Percentiles rank a stretch among this genome's conserved stretches.
phyloP scores from a whole-genome alignment of 2,113 vertebrate species.

The Ageneiosus marmoratus region DNA sequence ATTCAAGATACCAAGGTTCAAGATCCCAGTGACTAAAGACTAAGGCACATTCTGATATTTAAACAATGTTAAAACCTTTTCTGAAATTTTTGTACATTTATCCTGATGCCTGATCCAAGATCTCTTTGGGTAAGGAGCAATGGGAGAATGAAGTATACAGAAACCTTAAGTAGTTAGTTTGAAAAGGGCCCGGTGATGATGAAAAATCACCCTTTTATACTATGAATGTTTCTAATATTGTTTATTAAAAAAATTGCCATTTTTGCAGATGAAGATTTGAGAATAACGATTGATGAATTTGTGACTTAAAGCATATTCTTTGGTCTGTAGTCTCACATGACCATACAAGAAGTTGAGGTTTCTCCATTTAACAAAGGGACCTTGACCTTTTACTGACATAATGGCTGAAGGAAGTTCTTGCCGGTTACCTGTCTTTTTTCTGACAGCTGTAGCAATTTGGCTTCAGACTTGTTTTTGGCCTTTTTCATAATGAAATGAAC shows the following conservation, averaged over 20 bases:
- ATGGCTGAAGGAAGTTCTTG: constrained; percentile 1
- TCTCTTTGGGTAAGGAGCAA: background rate
- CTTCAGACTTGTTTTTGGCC: background rate
- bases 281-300: background rate
- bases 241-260: background rate
- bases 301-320: background rate
- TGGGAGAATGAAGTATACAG: background rate
- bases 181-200: background rate
- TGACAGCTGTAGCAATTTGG: constrained; percentile 8
- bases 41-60: background rate
- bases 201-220: background rate
- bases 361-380: background rate
- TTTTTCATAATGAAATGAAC: background rate
- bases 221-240: background rate
- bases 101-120: background rate
- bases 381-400: background rate
- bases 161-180: background rate
- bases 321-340: background rate
- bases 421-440: no score
- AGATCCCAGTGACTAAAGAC: background rate
- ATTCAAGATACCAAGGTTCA: background rate
- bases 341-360: background rate
- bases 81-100: background rate
- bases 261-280: background rate
- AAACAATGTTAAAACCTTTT: background rate